These are phyloP conservation scores for Hesperia comma DNA, from an alignment of 2,888 invertebrate genomes.

Conservation along the genomic window DNA sequence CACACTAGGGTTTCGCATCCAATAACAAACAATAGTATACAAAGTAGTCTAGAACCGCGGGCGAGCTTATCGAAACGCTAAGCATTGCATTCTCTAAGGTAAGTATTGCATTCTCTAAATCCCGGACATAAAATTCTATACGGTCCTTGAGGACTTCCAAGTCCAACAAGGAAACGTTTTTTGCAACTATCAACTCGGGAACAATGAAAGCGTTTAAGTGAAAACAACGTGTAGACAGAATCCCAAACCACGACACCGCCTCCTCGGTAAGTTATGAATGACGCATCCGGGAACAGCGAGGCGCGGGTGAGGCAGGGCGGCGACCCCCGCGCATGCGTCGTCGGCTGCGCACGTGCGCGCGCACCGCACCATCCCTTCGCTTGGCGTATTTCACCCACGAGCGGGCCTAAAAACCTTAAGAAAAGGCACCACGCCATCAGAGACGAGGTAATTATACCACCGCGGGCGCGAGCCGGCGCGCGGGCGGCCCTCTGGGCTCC, in stretches of 20 bases:
- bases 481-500: constrained; percentile 42
- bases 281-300: constrained; percentile 4
- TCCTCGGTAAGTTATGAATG: constrained; percentile 11
- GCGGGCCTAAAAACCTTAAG: constrained; percentile 69
- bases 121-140: no score
- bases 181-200: no score
- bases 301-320: constrained; percentile 43
- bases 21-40: no score
- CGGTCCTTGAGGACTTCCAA: no score
- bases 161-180: no score
- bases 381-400: constrained; percentile 66
- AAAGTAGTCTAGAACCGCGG: no score
- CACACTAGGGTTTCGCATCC: no score
- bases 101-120: no score
- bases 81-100: no score
- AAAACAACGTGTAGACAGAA: neutral
- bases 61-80: no score
- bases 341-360: constrained; percentile 57
- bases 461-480: constrained; percentile 33
- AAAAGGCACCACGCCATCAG: constrained; percentile 56
- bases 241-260: neutral
- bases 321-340: constrained; percentile 42
- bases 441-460: constrained; percentile 64
- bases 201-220: no score
- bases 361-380: constrained; percentile 61